Conservation (phyloP, 2,797 vertebrate genomes). For the Phaenicophaeus curvirostris region DNA sequence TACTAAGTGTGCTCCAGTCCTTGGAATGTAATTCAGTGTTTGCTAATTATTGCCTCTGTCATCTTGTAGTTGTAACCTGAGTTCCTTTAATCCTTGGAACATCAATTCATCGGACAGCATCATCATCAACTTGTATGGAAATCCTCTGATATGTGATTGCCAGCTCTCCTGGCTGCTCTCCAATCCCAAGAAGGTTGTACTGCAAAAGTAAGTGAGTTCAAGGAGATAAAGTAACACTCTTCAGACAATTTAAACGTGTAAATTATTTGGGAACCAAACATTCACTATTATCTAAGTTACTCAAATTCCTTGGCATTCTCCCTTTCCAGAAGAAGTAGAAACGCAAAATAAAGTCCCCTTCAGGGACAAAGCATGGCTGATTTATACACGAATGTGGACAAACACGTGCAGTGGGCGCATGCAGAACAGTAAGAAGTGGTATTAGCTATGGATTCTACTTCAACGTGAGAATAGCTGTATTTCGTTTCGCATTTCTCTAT, state of each 20-base stretch:
- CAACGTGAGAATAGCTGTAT: neutral
- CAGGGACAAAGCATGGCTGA: neutral
- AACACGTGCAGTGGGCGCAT: neutral
- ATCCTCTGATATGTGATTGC: conserved; percentile 78
- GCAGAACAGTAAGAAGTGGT: neutral
- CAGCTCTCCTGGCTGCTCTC: conserved; percentile 76
- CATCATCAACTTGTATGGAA: conserved; percentile 69
- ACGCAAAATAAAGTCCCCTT: neutral
- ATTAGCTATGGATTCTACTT: neutral
- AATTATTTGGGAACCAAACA: neutral
- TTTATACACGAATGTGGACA: neutral
- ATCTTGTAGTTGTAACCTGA: conserved; percentile 80
- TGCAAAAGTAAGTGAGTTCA: conserved; percentile 73
- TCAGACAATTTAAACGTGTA: neutral
- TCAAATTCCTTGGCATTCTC: neutral
- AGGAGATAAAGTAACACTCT: neutral
- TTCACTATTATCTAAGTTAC: neutral
- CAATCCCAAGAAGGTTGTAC: conserved; percentile 30
- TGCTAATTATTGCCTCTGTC: neutral
- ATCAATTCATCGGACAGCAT: conserved; percentile 46
- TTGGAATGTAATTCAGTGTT: neutral
- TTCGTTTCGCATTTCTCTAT: neutral
- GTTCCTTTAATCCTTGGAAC: conserved; percentile 74
- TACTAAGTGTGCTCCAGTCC: neutral
- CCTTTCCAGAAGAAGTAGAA: neutral